phyloP scores from a whole-genome alignment of 2,888 invertebrate species.

The Petrophora chlorosata region DNA sequence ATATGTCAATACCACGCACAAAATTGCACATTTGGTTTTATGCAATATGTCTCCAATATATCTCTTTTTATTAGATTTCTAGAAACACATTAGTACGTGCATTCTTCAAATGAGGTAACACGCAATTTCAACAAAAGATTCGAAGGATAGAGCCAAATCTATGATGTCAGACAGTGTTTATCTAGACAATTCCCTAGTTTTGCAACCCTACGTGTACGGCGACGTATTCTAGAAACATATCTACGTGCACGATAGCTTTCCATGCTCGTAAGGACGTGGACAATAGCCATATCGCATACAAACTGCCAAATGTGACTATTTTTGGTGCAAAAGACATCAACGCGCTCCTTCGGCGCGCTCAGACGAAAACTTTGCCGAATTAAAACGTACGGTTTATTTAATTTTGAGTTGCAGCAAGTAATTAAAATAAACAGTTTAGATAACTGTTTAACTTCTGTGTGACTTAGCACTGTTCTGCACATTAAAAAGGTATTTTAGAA shows the following conservation, averaged over 20 bases:
- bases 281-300: conserved; percentile 9
- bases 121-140: not conserved
- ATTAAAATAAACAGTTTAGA: too few species aligned
- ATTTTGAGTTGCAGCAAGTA: too few species aligned
- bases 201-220: not conserved
- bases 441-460: too few species aligned
- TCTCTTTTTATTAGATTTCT: too few species aligned
- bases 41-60: too few species aligned
- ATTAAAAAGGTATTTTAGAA: too few species aligned
- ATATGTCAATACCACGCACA: too few species aligned
- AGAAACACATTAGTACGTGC: too few species aligned
- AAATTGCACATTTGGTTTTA: too few species aligned
- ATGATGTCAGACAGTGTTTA: not conserved
- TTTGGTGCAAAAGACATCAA: conserved; percentile 14
- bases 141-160: not conserved
- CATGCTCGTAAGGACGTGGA: conserved; percentile 2
- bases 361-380: conserved; percentile 8
- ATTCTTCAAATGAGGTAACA: not conserved
- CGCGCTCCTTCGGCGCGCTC: not conserved
- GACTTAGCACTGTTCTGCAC: too few species aligned
- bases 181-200: not conserved
- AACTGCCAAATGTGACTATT: conserved; percentile 8
- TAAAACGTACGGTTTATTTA: not conserved
- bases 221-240: not conserved
- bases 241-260: conserved; percentile 3